A percentile compares a stretch with the other conserved stretches of the same genome.
phyloP scores from a whole-genome alignment of 1,140 invertebrate genomes.

The Drosophila cardini region DNA sequence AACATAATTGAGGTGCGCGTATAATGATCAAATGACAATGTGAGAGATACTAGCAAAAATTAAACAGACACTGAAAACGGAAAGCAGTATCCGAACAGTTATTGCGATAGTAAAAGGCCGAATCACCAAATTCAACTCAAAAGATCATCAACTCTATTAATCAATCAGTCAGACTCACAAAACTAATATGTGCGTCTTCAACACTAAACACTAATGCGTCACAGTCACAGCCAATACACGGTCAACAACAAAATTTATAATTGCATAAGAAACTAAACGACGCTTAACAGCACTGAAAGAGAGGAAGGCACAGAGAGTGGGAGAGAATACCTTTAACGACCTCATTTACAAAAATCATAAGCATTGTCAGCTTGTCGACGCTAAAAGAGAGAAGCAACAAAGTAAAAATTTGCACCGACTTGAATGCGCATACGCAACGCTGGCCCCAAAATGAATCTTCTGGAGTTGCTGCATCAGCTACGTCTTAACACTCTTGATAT shows the following conservation, averaged over 20 bases:
- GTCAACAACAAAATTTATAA: constrained; percentile 14
- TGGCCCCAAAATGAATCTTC: constrained; percentile 49
- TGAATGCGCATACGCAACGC: constrained; percentile 55
- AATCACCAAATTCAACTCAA: constrained; percentile 47
- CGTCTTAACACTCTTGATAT: constrained; percentile 63
- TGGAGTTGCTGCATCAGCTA: constrained; percentile 63
- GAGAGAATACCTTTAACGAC: constrained; percentile 45
- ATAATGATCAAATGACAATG: constrained; percentile 57
- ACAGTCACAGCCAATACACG: constrained; percentile 51
- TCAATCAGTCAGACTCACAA: constrained; percentile 27
- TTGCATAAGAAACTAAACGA: constrained; percentile 46
- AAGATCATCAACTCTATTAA: constrained; percentile 60
- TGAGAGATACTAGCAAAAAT: constrained; percentile 35
- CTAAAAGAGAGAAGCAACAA: background rate
- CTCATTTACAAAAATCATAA: constrained; percentile 67
- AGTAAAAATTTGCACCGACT: background rate
- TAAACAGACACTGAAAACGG: constrained; percentile 19
- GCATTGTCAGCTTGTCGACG: constrained; percentile 35
- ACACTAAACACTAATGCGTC: constrained; percentile 46
- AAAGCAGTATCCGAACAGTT: constrained; percentile 37
- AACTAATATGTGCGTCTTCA: constrained; percentile 72
- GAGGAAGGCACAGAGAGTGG: background rate
- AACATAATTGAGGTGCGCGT: constrained; percentile 73
- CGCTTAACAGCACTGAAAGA: constrained; percentile 10
- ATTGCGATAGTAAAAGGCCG: constrained; percentile 34